Evolutionary conservation across 2,113 vertebrate species (phyloP).

Genomic region (Antennarius striatus): DNA sequence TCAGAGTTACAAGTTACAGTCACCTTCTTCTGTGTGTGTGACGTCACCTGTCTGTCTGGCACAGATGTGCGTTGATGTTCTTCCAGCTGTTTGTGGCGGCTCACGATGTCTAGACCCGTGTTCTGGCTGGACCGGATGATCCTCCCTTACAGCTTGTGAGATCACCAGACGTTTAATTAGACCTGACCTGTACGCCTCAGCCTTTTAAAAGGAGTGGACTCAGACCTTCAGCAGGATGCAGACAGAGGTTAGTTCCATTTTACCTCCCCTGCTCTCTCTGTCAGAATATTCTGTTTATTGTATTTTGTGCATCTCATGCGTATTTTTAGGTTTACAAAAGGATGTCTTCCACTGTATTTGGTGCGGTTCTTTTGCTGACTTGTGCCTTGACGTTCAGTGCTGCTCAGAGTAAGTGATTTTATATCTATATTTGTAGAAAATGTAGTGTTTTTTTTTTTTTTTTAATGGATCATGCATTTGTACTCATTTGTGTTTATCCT

Average conservation of each 20-base stretch:
- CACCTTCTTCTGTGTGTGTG: slow-evolving; percentile 25
- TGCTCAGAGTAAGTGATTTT: slow-evolving; percentile 64
- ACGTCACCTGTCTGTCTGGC: slow-evolving; percentile 60
- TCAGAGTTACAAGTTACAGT: slow-evolving; percentile 1
- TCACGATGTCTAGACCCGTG: slow-evolving; percentile 49
- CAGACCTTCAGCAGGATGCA: slow-evolving; percentile 8
- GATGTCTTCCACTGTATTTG: slow-evolving; percentile 51
- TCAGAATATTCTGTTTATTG: background rate
- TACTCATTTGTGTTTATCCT: slow-evolving; percentile 39
- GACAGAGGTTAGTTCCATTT: slow-evolving; percentile 17
- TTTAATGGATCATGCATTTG: background rate
- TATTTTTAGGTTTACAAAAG: slow-evolving; percentile 28
- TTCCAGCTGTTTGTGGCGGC: slow-evolving; percentile 65
- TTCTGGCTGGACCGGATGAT: slow-evolving; percentile 35
- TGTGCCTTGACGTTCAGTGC: slow-evolving; percentile 28
- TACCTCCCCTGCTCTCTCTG: background rate
- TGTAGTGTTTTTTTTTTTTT: background rate
- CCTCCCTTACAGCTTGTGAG: slow-evolving; percentile 64
- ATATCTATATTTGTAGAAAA: background rate
- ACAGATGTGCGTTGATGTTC: slow-evolving; percentile 63
- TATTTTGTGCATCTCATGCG: background rate
- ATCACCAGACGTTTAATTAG: slow-evolving; percentile 61
- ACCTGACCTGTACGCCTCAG: slow-evolving; percentile 29
- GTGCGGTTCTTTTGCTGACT: slow-evolving; percentile 42
- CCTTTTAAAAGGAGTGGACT: slow-evolving; percentile 56